These are phyloP conservation scores for Chaetura pelagica DNA, from an alignment of 2,113 vertebrate species.

Conservation along the genomic window DNA sequence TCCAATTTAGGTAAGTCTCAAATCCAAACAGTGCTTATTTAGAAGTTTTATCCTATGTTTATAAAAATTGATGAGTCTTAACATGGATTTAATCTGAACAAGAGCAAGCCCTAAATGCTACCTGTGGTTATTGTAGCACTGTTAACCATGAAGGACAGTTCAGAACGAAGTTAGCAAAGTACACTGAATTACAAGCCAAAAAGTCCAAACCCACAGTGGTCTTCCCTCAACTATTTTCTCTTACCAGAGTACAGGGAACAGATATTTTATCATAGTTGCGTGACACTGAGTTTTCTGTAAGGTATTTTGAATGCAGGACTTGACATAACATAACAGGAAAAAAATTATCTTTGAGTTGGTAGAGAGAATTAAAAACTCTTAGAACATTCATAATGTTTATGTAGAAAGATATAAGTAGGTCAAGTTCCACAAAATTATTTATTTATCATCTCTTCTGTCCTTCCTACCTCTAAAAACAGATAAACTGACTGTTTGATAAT, in stretches of 20 bases:
- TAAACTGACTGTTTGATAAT: not conserved
- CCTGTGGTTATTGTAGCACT: not conserved
- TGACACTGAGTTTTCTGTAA: not conserved
- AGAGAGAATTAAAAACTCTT: not conserved
- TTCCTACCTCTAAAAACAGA: not conserved
- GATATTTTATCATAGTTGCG: not conserved
- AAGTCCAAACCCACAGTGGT: not conserved
- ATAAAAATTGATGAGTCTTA: not conserved
- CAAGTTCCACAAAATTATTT: not conserved
- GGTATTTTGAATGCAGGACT: not conserved
- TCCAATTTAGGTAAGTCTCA: not conserved
- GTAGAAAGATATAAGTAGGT: not conserved
- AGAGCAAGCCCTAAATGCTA: not conserved
- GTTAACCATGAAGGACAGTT: not conserved
- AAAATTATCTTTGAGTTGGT: not conserved
- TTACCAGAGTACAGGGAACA: not conserved
- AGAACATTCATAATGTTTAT: not conserved
- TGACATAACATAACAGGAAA: not conserved
- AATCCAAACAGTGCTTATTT: not conserved
- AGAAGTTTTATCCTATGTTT: not conserved
- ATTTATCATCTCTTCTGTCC: not conserved
- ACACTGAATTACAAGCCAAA: not conserved
- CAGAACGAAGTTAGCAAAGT: accelerated
- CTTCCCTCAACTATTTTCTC: not conserved
- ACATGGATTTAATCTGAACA: not conserved